These are phyloP conservation scores for Drosophila infuscata DNA, from an alignment of 2,888 invertebrate species.

Conservation along the genomic window DNA sequence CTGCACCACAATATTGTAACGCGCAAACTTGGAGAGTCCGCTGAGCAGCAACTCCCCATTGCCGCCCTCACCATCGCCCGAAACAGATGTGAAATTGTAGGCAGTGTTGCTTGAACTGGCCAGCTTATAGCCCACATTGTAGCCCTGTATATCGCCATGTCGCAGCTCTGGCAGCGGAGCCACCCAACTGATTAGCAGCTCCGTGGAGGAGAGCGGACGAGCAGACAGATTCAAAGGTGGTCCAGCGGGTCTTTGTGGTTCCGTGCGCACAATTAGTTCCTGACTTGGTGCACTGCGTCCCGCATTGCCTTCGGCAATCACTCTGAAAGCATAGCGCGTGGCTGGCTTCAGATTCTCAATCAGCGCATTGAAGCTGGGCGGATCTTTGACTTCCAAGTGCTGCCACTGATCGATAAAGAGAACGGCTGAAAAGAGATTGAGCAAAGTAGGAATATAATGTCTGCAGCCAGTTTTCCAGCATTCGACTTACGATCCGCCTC, in stretches of 20 bases:
- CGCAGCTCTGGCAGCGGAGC: constrained; percentile 89
- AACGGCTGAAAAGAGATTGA: constrained; percentile 47
- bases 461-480: background rate
- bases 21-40: constrained; percentile 88
- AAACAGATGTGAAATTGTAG: constrained; percentile 89
- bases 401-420: constrained; percentile 87
- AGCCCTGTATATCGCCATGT: constrained; percentile 91
- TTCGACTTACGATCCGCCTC: constrained; percentile 87
- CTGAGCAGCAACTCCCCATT: constrained; percentile 88
- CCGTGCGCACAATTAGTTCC: constrained; percentile 88
- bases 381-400: constrained; percentile 88
- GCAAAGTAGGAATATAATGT: background rate
- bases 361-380: constrained; percentile 88
- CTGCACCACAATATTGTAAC: constrained; percentile 90
- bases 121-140: constrained; percentile 88
- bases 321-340: constrained; percentile 89
- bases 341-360: constrained; percentile 90
- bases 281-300: constrained; percentile 89
- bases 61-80: constrained; percentile 89
- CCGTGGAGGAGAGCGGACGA: constrained; percentile 90
- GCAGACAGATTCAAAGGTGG: constrained; percentile 89
- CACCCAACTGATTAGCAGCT: constrained; percentile 90
- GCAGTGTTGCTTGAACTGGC: constrained; percentile 86
- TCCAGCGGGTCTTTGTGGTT: constrained; percentile 90
- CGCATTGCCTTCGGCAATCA: constrained; percentile 91